Conservation (phyloP, 2,797 vertebrate species). For the Gorsachius magnificus region DNA sequence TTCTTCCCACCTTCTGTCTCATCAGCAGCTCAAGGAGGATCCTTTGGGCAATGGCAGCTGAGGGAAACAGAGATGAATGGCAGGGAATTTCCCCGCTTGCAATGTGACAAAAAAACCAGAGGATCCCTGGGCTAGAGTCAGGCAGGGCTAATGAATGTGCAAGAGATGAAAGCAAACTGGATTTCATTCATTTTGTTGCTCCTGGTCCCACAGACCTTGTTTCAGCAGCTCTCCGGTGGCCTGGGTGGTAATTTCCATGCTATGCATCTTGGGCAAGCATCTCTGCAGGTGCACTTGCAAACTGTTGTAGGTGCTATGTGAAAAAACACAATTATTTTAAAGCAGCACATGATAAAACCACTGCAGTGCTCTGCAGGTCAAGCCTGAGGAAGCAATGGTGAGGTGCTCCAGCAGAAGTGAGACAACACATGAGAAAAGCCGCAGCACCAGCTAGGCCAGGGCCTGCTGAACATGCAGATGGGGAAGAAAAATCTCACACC, state of each 20-base stretch:
- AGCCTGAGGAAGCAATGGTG: background rate
- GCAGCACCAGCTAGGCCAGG: background rate
- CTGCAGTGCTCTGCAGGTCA: background rate
- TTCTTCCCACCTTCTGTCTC: background rate
- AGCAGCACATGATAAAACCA: background rate
- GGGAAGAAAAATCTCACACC: background rate
- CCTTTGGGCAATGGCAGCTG: background rate
- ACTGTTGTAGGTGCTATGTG: background rate
- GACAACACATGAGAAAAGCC: background rate
- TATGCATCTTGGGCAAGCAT: background rate
- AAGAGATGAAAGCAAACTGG: background rate
- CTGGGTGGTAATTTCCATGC: background rate
- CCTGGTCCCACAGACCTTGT: background rate
- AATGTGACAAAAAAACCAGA: rapidly evolving
- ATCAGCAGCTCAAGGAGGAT: background rate
- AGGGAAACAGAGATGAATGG: background rate
- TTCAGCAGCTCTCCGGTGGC: background rate
- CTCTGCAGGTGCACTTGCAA: background rate
- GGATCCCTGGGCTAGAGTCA: background rate
- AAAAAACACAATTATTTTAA: background rate
- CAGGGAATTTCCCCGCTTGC: background rate
- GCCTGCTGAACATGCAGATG: background rate
- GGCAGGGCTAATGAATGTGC: background rate
- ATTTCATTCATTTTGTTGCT: background rate
- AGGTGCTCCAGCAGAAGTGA: background rate